Percentiles rank a stretch among this genome's conserved stretches.
These are phyloP conservation scores for Apteryx owenii DNA, from an alignment of 2,113 vertebrate species.

Conservation along the genomic window DNA sequence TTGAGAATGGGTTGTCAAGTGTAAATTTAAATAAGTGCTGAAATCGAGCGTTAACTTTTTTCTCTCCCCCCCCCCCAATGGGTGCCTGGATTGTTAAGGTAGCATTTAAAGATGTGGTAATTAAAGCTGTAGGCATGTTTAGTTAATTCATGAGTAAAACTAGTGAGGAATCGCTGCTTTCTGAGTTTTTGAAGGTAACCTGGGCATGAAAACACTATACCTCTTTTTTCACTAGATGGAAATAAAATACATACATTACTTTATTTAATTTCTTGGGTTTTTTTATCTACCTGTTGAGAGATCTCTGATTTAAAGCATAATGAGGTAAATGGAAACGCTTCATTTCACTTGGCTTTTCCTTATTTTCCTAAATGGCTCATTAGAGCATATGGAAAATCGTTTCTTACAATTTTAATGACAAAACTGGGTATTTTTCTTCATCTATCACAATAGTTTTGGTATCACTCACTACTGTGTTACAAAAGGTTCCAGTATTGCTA, in stretches of 20 bases:
- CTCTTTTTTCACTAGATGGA: neutral
- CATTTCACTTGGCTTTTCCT: neutral
- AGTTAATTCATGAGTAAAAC: neutral
- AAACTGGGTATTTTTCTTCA: neutral
- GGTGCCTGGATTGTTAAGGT: too few species aligned
- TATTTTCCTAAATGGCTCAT: neutral
- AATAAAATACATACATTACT: rapidly evolving
- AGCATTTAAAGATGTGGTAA: too few species aligned
- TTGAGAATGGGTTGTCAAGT: rapidly evolving
- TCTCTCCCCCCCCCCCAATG: too few species aligned
- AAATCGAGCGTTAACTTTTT: rapidly evolving
- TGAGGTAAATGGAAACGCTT: neutral
- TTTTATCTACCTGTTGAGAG: neutral
- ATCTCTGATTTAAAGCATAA: rapidly evolving
- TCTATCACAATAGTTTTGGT: neutral
- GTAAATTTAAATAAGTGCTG: rapidly evolving
- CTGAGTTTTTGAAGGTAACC: neutral
- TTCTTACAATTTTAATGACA: neutral
- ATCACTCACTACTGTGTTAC: neutral
- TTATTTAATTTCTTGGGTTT: neutral
- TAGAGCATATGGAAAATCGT: neutral
- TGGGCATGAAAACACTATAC: rapidly evolving
- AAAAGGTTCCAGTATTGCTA: rapidly evolving
- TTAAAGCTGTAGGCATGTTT: rapidly evolving
- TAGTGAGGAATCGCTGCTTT: rapidly evolving